Conservation (phyloP, 2,888 invertebrate species). For the Nyleta sp. region DNA sequence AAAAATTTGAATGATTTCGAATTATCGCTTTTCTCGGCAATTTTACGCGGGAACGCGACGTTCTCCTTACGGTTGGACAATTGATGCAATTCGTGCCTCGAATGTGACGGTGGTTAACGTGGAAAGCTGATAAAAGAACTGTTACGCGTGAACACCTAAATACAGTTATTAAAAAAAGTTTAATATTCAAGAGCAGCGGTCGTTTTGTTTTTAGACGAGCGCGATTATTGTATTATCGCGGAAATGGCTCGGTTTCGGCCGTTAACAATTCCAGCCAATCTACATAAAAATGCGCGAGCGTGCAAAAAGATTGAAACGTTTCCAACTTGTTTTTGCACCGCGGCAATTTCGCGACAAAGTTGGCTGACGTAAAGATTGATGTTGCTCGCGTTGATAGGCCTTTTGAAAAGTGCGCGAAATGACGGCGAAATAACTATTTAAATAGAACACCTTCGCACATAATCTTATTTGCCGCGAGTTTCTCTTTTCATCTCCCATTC, state of each 20-base stretch:
- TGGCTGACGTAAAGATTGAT: conserved; percentile 15
- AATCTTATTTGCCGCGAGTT: conserved; percentile 37
- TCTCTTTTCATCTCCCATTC: conserved; percentile 51
- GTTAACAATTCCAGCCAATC: conserved; percentile 31
- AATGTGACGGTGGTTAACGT: conserved; percentile 4
- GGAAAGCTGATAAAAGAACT: conserved; percentile 2
- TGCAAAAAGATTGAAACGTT: conserved; percentile 25
- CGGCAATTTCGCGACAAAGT: conserved; percentile 17
- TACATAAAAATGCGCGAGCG: conserved; percentile 14
- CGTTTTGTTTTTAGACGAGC: too few species aligned
- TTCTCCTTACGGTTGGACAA: background rate
- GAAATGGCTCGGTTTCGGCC: conserved; percentile 21
- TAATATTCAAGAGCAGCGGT: too few species aligned
- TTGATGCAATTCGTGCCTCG: background rate
- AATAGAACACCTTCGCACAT: conserved; percentile 45
- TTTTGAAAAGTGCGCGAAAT: conserved; percentile 14
- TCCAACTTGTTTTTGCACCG: too few species aligned
- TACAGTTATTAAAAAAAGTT: conserved; percentile 20
- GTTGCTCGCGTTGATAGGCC: conserved; percentile 13
- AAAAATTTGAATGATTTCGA: conserved; percentile 15
- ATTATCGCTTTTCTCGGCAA: conserved; percentile 14
- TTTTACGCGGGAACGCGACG: background rate
- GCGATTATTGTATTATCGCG: too few species aligned
- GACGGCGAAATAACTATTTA: conserved; percentile 37
- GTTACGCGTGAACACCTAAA: conserved; percentile 1